Evolutionary conservation across 2,113 vertebrate species (phyloP), one percentile per base, ranked within the genome.

Genomic region (Setophaga kirtlandii): DNA sequence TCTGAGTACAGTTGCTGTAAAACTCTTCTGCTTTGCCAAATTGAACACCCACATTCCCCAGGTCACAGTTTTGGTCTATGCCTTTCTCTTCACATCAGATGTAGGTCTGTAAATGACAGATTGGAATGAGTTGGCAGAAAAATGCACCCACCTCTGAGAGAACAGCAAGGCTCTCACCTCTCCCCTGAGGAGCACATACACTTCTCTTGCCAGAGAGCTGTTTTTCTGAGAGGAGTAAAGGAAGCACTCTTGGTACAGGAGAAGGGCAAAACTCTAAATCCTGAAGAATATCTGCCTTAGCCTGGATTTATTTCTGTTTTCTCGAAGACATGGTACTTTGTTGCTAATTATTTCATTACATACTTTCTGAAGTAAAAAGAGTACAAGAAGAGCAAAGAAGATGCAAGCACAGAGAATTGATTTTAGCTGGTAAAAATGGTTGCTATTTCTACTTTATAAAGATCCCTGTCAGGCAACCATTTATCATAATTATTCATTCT

Each of bases 341-440:
- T 64, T 60, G 60, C 41, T 87, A 88, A 93, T 89, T 86, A 89
- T 71, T 88, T 80, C 28, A 78, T 75, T 95, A 70, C 19, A 58
- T 63, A 37, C 42, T 50, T 95, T 83, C 59, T 64, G 64, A 30
- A 89, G 55, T 44, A 83, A 88, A 92, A 78, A 47, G 11, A 55
- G 39, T 52, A n/a, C 25, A 74, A 70, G 42, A 84, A 55, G 5
- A 78, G 50, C 55, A 59, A 63, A 68, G 65, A 91, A 71, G 63
- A 69, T 0, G 0, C 39, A 63, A 92, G 55, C 78, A 77, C 27
- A 78, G 79, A 92, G 39, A 94, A 96, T 30, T 86, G 68, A 92
- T 97, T 96, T 95, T 49, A 63, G 35, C 37, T 83, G 71, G 55
- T 78, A 88, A 88, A 92, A 90, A 62, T 28, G 13, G 47, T 52